Conservation (phyloP, 2,888 invertebrate genomes). For the Drosophila ezoana region DNA sequence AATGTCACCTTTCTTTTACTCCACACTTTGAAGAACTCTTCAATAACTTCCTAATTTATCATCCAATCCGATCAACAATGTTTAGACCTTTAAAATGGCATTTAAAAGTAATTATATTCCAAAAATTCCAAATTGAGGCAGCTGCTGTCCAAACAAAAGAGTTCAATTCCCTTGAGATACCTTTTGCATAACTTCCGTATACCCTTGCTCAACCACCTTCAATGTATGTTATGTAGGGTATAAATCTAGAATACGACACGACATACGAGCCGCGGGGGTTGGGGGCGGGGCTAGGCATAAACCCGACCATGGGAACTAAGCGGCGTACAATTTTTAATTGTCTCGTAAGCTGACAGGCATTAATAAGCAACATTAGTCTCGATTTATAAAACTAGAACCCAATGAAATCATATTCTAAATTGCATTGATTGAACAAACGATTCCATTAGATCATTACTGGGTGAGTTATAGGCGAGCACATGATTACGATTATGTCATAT, state of each 20-base stretch:
- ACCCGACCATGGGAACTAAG: constrained; percentile 41
- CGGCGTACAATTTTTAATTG: constrained; percentile 43
- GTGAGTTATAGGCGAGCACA: constrained; percentile 13
- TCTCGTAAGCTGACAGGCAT: constrained; percentile 48
- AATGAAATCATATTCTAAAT: constrained; percentile 71
- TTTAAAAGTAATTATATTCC: too few species aligned
- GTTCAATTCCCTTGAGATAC: neutral
- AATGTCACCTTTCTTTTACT: neutral
- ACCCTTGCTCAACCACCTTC: neutral
- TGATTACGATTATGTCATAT: constrained; percentile 60
- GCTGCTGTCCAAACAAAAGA: too few species aligned
- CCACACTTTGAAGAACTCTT: neutral
- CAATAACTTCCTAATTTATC: neutral
- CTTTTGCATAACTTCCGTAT: neutral
- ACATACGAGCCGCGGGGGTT: neutral
- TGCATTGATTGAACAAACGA: constrained; percentile 70
- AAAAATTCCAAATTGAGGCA: too few species aligned
- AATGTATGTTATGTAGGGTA: constrained; percentile 1
- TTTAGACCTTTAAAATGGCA: neutral
- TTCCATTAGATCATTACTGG: constrained; percentile 65
- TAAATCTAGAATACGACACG: constrained; percentile 15
- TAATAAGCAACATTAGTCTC: constrained; percentile 44
- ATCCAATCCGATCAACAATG: too few species aligned
- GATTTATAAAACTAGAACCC: constrained; percentile 34
- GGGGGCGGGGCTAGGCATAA: neutral